phyloP scores from a whole-genome alignment of 2,113 vertebrate species.

The Antennarius striatus region DNA sequence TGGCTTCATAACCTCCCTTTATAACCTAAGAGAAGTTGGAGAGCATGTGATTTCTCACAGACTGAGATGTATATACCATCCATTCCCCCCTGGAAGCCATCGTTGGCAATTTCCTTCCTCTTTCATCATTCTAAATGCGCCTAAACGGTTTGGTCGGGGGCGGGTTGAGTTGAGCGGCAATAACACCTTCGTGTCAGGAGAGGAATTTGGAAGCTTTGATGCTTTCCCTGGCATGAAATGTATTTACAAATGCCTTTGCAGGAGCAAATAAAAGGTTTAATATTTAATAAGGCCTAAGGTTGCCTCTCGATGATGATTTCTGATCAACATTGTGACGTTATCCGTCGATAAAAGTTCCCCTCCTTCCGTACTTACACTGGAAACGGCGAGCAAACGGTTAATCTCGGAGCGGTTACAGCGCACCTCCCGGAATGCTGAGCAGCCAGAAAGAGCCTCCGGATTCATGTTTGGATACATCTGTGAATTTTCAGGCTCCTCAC shows the following conservation, averaged over 20 bases:
- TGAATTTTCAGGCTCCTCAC: constrained; percentile 32
- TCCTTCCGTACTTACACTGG: constrained; percentile 26
- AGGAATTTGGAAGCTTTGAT: constrained; percentile 71
- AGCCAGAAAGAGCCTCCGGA: constrained; percentile 11
- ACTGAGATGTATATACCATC: constrained; percentile 65
- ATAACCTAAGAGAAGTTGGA: constrained; percentile 34
- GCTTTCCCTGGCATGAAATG: constrained; percentile 70
- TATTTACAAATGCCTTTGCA: constrained; percentile 79
- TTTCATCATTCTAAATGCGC: constrained; percentile 79
- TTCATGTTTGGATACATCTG: constrained; percentile 30
- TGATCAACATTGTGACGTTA: constrained; percentile 69
- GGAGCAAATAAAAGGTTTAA: constrained; percentile 77
- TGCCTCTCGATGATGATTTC: constrained; percentile 57
- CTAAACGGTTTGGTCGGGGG: constrained; percentile 68
- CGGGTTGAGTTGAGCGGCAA: constrained; percentile 55
- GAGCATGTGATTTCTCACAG: constrained; percentile 62
- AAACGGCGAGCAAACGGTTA: constrained; percentile 30
- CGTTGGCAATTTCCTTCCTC: constrained; percentile 71
- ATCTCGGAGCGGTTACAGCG: constrained; percentile 41
- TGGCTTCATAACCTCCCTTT: constrained; percentile 40
- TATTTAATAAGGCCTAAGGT: constrained; percentile 80
- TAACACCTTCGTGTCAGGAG: constrained; percentile 72
- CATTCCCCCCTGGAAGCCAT: constrained; percentile 65
- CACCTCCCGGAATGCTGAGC: constrained; percentile 19
- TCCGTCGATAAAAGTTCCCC: constrained; percentile 51